Percentiles rank a stretch among this genome's conserved stretches.
phyloP scores from a whole-genome alignment of 2,888 invertebrate genomes.

The Teleogryllus oceanicus region DNA sequence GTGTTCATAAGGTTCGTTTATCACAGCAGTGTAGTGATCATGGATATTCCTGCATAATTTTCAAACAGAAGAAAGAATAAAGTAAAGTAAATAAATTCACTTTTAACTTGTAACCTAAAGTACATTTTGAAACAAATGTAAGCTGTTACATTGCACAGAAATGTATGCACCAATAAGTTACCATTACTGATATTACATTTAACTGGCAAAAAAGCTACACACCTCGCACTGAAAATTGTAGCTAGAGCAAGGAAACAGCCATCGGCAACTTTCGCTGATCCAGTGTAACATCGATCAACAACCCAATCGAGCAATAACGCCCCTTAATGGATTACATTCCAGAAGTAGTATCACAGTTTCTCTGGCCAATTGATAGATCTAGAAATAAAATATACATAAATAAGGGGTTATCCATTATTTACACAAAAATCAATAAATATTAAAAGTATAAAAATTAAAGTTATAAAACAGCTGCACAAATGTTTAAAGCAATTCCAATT shows the following conservation, averaged over 20 bases:
- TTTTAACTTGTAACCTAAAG: background rate
- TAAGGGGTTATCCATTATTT: no score
- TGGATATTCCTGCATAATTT: conserved; percentile 72
- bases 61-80: background rate
- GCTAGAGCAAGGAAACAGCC: conserved; percentile 95
- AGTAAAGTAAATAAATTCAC: background rate
- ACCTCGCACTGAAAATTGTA: conserved; percentile 94
- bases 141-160: background rate
- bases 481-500: no score
- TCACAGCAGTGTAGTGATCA: conserved; percentile 97
- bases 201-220: conserved; percentile 41
- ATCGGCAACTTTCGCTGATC: conserved; percentile 84
- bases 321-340: conserved; percentile 92
- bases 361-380: conserved; percentile 87
- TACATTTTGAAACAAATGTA: background rate
- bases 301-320: conserved; percentile 94
- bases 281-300: conserved; percentile 95
- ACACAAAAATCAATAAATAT: no score
- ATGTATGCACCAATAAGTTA: background rate
- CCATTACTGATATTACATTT: background rate
- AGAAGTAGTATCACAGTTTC: conserved; percentile 90
- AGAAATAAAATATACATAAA: conserved; percentile 38
- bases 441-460: no score
- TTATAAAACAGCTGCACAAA: no score
- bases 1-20: conserved; percentile 96